A percentile compares a stretch with the other conserved stretches of the same genome.
phyloP scores from a whole-genome alignment of 2,797 vertebrate genomes.

The Scyliorhinus canicula region DNA sequence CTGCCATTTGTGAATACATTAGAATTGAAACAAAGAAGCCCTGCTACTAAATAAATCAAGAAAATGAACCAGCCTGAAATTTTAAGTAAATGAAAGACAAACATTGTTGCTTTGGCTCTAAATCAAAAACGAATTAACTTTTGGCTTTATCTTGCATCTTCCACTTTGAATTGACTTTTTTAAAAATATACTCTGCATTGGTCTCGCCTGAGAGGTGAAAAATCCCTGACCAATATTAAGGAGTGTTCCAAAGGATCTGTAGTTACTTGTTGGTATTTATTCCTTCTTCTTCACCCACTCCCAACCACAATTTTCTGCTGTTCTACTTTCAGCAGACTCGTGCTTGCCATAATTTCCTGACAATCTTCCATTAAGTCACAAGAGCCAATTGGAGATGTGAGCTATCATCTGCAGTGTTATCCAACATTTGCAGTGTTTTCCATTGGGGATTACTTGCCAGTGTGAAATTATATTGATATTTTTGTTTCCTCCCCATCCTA shows the following conservation, averaged over 20 bases:
- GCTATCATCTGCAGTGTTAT: background rate
- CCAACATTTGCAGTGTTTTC: background rate
- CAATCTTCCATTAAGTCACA: background rate
- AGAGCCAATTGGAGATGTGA: background rate
- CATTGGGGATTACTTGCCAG: background rate
- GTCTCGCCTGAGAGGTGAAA: background rate
- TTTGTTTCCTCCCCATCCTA: background rate
- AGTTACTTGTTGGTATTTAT: background rate
- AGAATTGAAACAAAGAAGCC: background rate
- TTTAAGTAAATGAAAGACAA: background rate
- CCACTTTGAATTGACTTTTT: background rate
- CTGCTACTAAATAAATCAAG: background rate
- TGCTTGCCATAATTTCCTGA: background rate
- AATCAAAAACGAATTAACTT: background rate
- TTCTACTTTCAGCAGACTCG: background rate
- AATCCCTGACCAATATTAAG: background rate
- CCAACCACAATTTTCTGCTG: background rate
- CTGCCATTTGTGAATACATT: background rate
- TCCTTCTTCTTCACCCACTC: background rate
- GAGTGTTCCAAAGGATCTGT: background rate
- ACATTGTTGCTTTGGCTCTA: background rate
- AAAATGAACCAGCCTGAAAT: background rate
- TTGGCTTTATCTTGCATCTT: background rate
- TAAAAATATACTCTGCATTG: background rate
- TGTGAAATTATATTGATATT: background rate